A percentile compares a stretch with the other conserved stretches of the same genome.
Evolutionary conservation across 2,797 vertebrate species (phyloP).

Genomic region (Xenops minutus): DNA sequence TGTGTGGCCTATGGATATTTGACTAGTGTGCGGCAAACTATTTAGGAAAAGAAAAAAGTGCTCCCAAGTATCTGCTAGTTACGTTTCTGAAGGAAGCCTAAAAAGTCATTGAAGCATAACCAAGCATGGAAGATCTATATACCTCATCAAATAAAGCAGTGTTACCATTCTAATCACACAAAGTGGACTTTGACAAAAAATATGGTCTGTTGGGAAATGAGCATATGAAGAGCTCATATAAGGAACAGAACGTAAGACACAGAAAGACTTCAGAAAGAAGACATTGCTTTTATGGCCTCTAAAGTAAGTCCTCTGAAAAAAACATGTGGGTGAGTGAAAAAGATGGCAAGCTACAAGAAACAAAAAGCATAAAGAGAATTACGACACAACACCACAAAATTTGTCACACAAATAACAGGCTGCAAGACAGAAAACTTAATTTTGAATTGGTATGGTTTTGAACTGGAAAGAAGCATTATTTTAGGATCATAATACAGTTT

Average conservation of each 20-base stretch:
- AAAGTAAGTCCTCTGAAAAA: background rate
- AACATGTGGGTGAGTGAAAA: background rate
- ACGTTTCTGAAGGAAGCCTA: background rate
- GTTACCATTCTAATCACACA: background rate
- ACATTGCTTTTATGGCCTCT: background rate
- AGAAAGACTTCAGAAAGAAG: background rate
- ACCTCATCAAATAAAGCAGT: background rate
- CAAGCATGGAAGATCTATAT: background rate
- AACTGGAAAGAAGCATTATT: background rate
- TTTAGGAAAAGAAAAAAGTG: background rate
- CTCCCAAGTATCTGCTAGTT: background rate
- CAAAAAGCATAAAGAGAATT: background rate
- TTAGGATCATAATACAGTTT: background rate
- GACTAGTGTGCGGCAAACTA: background rate
- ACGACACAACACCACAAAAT: background rate
- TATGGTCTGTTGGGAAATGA: background rate
- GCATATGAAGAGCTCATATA: background rate
- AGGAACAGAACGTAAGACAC: background rate
- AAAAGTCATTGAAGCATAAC: background rate
- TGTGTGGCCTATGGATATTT: fast-evolving
- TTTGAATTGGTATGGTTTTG: background rate
- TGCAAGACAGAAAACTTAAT: background rate
- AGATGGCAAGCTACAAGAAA: background rate
- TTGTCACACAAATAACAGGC: background rate
- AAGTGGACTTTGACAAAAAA: background rate